Evolutionary conservation across 2,113 vertebrate species (phyloP).

Genomic region (Nothobranchius kuhntae): DNA sequence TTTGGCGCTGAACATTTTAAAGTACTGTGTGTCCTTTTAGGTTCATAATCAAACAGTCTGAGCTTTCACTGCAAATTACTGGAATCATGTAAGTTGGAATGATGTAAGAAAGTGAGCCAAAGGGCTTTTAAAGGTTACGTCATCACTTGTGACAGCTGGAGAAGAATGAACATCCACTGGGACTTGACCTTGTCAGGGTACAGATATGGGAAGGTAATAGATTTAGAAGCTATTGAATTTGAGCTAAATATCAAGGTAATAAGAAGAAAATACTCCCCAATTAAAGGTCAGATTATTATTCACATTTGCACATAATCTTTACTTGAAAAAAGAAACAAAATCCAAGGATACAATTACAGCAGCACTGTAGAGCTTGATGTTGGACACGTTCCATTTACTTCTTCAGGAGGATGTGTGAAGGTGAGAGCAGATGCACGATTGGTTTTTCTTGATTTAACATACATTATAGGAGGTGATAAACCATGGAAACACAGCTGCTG

Average conservation of each 20-base stretch:
- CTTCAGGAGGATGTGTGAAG: slow-evolving; percentile 1
- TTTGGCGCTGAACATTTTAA: slow-evolving; percentile 8
- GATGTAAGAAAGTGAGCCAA: slow-evolving; percentile 36
- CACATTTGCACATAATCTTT: slow-evolving; percentile 4
- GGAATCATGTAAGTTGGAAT: slow-evolving; percentile 25
- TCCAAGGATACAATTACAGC: slow-evolving; percentile 30
- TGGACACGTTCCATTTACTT: slow-evolving; percentile 30
- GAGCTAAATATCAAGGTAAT: slow-evolving; percentile 15
- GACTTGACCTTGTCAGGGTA: slow-evolving; percentile 30
- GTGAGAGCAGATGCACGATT: slow-evolving; percentile 20
- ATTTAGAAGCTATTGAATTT: slow-evolving; percentile 26
- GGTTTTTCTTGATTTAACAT: slow-evolving; percentile 28
- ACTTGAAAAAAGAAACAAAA: slow-evolving; percentile 8
- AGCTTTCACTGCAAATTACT: slow-evolving; percentile 29
- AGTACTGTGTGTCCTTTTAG: slow-evolving; percentile 20
- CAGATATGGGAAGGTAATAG: slow-evolving; percentile 47
- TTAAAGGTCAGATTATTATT: slow-evolving; percentile 35
- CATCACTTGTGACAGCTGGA: slow-evolving; percentile 50
- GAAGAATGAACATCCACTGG: slow-evolving; percentile 43
- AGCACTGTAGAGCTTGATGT: slow-evolving; percentile 11
- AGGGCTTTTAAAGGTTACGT: slow-evolving; percentile 67
- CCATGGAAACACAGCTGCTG: slow-evolving; percentile 31
- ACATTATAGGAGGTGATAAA: slow-evolving; percentile 41
- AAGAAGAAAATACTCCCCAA: slow-evolving; percentile 2
- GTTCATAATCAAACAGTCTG: slow-evolving; percentile 24